Evolutionary conservation across 2,888 invertebrate species (phyloP), one percentile per base, ranked within the genome.

Genomic region (Andrena minutula): DNA sequence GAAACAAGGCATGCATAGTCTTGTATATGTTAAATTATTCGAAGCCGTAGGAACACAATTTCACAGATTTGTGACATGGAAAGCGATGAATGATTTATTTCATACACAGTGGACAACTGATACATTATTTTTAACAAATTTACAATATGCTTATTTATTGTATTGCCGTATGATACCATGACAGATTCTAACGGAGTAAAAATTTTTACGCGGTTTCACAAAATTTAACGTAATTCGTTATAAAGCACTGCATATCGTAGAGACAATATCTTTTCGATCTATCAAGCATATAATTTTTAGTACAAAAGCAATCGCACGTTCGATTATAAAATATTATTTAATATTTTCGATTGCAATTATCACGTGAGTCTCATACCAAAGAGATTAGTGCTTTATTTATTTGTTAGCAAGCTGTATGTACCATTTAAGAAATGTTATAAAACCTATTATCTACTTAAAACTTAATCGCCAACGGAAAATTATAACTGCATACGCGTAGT

Each of bases 351-450:
- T 63, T 20, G 20, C 72, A 58, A 82, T 79, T 80, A 70, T 84
- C 76, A 79, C 63, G 85, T 83, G 82, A 90, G 88, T 86, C 73
- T 89, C 86, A 90, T 90, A 84, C 91, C 91, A 91, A 91, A 91
- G 91, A 91, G 85, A 88, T 88, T 90, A 91, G 85, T 90, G 82
- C 87, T 90, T 88, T 88, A 88, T 88, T 88, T 88, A 88, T 88
- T 77, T 82, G 70, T 85, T 84, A 84, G 70, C 66, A 80, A 74
- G 69, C 79, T 81, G 65, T 79, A 74, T 79, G 53, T 82, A 73
- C 75, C 66, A 32, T 61, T 75, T 73, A 74, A 79, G 53, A 75
- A 81, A 82, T 80, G 28, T 74, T 79, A 75, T 80, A 76, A 71
- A n/a, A 61, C 76, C 12, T 72, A 72, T 61, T 70, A 80, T 56